Base-by-base conservation (phyloP, 1,140 invertebrate species). In the Rhyacophila brunnea region DNA sequence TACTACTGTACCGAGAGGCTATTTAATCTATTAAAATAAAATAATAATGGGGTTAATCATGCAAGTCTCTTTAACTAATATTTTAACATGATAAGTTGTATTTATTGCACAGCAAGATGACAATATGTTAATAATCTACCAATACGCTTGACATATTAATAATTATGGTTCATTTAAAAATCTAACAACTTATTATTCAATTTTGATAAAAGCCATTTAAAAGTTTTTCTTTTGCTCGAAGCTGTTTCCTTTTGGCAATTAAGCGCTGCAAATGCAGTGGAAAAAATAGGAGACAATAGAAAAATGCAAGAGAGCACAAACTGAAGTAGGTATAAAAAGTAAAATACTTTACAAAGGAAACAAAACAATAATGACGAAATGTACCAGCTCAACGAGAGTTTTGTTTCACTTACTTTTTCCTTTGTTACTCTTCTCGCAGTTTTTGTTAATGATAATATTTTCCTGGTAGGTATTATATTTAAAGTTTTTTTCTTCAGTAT, bases 171-270 rank as follows among this genome's bases (percentile, higher is more conserved):
- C 4, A 5, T 28, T 28, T 28, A 3, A 9, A 28, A 9, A 28
- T 9, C 23, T 9, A 28, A 9, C 23, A 9, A 28, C 23, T 28
- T n/a, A n/a, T 28, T 28, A 13, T 40, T n/a, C 11, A 40, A 15
- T 15, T 15, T 13, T 40, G 38, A 40, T 40, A 40, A 40, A 40
- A 40, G 38, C 38, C 38, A 40, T 40, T 40, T 40, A 40, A 40
- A 40, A 40, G 15, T 15, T 13, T n/a, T 15, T 40, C 38, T 28
- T 5, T 28, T 9, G 4, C 11, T n/a, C 38, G 5, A 11, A 5
- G 11, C 11, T 15, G 38, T 40, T 45, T 45, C 43, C 17, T 45
- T 45, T 45, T 45, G 43, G 43, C 43, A 45, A 45, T 45, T 45
- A 45, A 45, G 17, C 43, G 43, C 17, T 45, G 18, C 43, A 19